phyloP scores from a whole-genome alignment of 2,888 invertebrate species.

The Adineta ricciae region DNA sequence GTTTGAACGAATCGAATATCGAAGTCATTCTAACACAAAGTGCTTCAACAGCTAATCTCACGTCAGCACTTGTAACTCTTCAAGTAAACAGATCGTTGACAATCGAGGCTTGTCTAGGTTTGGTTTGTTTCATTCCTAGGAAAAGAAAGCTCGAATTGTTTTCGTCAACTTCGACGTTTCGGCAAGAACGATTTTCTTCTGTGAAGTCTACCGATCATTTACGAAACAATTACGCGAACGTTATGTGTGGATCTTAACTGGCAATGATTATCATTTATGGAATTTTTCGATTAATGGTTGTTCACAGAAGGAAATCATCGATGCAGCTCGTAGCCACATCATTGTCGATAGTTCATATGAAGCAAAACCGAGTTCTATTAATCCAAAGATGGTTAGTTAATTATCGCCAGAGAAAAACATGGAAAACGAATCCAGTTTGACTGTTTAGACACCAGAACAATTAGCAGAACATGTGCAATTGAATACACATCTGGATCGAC shows the following conservation, averaged over 20 bases:
- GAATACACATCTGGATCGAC: background rate
- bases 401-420: background rate
- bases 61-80: background rate
- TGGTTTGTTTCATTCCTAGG: background rate
- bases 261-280: background rate
- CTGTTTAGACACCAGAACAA: background rate
- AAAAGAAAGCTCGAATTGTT: background rate
- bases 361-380: background rate
- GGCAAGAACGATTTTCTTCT: background rate
- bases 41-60: background rate
- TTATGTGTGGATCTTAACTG: conserved; percentile 19
- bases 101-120: too few relatives aligned
- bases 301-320: background rate
- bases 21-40: background rate
- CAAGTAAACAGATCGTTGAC: background rate
- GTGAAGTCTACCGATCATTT: conserved; percentile 17
- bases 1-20: conserved; percentile 1
- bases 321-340: background rate
- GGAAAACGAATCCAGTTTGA: too few relatives aligned
- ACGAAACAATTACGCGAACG: background rate
- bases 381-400: background rate
- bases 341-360: conserved; percentile 12
- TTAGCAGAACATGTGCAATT: background rate
- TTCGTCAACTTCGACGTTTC: background rate
- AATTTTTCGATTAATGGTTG: background rate